Conservation (phyloP, 1,140 invertebrate genomes). For the Holcopasites calliopsidis region DNA sequence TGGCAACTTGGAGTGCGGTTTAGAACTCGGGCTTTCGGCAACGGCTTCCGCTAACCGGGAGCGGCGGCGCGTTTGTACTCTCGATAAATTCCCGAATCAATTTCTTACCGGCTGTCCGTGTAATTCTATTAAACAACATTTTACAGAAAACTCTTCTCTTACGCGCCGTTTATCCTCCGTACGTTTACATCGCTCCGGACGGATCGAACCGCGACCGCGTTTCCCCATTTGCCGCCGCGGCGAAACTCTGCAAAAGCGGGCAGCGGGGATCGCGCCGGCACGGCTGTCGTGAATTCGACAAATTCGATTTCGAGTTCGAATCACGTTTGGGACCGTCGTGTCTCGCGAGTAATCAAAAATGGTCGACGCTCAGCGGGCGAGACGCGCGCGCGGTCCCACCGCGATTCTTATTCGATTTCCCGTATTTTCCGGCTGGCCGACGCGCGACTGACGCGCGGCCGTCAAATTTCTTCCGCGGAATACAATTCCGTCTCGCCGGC, state of each 20-base stretch:
- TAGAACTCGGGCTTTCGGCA: slow-evolving; percentile 35
- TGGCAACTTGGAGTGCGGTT: slow-evolving; percentile 53
- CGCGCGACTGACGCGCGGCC: slow-evolving; percentile 35
- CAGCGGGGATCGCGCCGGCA: not conserved
- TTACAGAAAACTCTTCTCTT: not conserved
- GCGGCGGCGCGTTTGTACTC: slow-evolving; percentile 28
- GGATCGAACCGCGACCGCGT: not conserved
- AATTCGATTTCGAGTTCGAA: slow-evolving; percentile 49
- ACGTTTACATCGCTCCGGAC: too few species aligned
- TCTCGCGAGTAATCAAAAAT: slow-evolving; percentile 57
- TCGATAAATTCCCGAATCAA: slow-evolving; percentile 20
- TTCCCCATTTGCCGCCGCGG: too few species aligned
- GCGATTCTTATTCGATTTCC: slow-evolving; percentile 43
- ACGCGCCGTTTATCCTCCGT: too few species aligned
- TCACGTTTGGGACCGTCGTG: slow-evolving; percentile 44
- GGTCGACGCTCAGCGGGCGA: not conserved
- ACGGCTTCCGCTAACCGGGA: not conserved
- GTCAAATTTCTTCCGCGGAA: slow-evolving; percentile 30
- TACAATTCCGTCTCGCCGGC: slow-evolving; percentile 29
- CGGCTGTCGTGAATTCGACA: slow-evolving; percentile 31
- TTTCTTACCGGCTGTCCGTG: not conserved
- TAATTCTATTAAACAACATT: not conserved
- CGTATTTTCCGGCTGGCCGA: slow-evolving; percentile 7
- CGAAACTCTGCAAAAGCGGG: too few species aligned
- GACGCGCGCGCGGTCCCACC: not conserved